Base-by-base conservation (phyloP, 2,113 vertebrate genomes). In the Serinus canaria region DNA sequence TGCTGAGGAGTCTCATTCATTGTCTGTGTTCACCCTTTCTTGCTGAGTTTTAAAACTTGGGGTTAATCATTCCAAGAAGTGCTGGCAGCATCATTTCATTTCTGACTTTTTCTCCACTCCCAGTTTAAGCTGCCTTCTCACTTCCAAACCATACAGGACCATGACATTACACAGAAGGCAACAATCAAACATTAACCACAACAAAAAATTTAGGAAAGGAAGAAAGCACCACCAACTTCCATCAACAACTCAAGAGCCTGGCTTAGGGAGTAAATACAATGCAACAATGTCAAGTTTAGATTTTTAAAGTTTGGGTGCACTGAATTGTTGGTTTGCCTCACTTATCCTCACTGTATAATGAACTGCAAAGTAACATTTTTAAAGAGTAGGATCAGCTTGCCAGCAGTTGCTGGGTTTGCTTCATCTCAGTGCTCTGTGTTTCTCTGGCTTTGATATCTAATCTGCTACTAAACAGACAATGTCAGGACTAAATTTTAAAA, bases 401-500 rank as follows among this genome's bases (percentile, higher is more conserved):
- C 56, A 74, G 35, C 41, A 68, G 56, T 64, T 56, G 14, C 56
- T 85, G 62, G 20, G 24, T 88, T 88, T 82, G 53, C 58, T 79
- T 87, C 53, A 56, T 82, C 62, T 72, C 74, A 77, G 13, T 41
- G 72, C 35, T 37, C 20, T n/a, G 0, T 56, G n/a, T 43, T 89
- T 55, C 56, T 60, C 33, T 59, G 64, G 44, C 52, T 91, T 79
- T 59, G 47, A 74, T 62, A 17, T 73, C 46, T 56, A 52, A 47
- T 72, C 66, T 90, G 19, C 44, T 82, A 91, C 85, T 79, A 79
- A 87, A 70, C 7, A 2, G 44, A n/a, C 37, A 84, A 59, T n/a
- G 49, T 43, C 64, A 64, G 44, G 49, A 49, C 30, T 87, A 33
- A 30, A 91, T 78, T 75, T 82, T 56, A 56, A 89, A 87, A 82